phyloP scores from a whole-genome alignment of 2,888 invertebrate species.

The Melanargia galathea region DNA sequence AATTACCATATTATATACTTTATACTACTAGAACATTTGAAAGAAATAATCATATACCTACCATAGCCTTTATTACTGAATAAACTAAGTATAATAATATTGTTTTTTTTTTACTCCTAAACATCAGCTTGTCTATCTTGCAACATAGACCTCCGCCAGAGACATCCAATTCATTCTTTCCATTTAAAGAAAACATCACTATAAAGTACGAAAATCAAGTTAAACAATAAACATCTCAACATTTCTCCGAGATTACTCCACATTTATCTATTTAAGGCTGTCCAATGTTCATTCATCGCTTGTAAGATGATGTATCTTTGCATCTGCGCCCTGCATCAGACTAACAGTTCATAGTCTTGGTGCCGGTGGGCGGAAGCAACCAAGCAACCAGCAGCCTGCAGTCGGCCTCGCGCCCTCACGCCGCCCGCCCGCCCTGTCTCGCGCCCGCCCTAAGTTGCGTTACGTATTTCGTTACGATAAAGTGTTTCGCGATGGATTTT shows the following conservation, averaged over 20 bases:
- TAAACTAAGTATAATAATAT: no score
- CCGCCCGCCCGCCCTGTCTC: conserved; percentile 30
- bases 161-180: no score
- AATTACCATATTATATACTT: no score
- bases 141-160: no score
- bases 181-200: background rate
- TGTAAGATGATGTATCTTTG: background rate
- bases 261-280: conserved; percentile 1
- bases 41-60: no score
- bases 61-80: no score
- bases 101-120: no score
- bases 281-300: background rate
- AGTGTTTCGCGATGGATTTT: conserved; percentile 6
- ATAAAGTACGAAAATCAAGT: background rate
- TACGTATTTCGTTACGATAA: conserved; percentile 11
- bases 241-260: background rate
- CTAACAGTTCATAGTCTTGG: background rate
- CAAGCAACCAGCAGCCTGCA: conserved; percentile 3
- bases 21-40: no score
- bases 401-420: conserved; percentile 29
- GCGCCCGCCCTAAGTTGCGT: conserved; percentile 23
- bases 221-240: background rate
- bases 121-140: no score
- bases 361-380: background rate
- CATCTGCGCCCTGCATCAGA: conserved; percentile 20